These are phyloP conservation scores for Cinclus cinclus DNA, from an alignment of 2,113 vertebrate genomes.

Conservation along the genomic window DNA sequence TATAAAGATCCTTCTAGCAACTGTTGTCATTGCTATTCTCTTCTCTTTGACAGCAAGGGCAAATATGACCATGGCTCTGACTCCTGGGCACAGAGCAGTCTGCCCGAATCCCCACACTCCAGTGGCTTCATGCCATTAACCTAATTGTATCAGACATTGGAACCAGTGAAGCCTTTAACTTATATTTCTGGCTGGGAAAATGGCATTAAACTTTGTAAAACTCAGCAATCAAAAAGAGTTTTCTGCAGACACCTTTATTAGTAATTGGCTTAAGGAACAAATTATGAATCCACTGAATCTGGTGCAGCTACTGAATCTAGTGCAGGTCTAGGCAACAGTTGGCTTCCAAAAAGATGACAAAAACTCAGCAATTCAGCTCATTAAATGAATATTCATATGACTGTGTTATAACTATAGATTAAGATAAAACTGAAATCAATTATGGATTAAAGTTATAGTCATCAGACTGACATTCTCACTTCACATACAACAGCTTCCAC, in stretches of 20 bases:
- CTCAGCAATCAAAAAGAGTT: not conserved
- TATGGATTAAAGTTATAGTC: not conserved
- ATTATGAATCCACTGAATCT: not conserved
- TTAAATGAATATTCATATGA: not conserved
- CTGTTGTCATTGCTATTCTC: constrained; percentile 9
- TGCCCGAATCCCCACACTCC: constrained; percentile 25
- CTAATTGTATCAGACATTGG: constrained; percentile 31
- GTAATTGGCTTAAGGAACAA: not conserved
- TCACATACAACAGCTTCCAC: not conserved
- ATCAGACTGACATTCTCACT: not conserved
- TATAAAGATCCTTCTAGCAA: constrained; percentile 10
- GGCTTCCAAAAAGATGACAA: not conserved
- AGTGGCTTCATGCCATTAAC: constrained; percentile 19
- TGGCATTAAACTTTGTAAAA: not conserved
- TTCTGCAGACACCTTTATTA: not conserved
- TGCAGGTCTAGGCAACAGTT: not conserved
- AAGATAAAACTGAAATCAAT: not conserved
- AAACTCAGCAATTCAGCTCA: not conserved
- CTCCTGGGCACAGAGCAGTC: constrained; percentile 45
- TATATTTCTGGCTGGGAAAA: not conserved
- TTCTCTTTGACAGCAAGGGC: constrained; percentile 43
- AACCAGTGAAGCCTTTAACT: constrained; percentile 1
- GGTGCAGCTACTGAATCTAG: not conserved
- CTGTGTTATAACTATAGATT: not conserved
- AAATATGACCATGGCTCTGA: not conserved